Base-by-base conservation (phyloP, 2,797 vertebrate genomes). In the Coreius guichenoti region DNA sequence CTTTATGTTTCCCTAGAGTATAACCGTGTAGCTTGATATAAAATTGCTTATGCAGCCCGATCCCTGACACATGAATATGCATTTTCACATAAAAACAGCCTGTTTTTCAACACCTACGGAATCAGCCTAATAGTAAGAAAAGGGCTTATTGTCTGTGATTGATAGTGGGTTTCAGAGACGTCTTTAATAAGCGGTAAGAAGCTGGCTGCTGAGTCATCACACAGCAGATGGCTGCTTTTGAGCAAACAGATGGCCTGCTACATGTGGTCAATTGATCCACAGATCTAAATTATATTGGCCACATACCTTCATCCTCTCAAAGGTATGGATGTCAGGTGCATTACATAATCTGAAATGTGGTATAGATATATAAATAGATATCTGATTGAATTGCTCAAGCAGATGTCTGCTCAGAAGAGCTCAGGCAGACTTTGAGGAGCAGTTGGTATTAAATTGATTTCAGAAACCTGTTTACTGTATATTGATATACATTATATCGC, bases 221-320 rank as follows among this genome's bases (percentile, higher is more conserved):
- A 74, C 63, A 75, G 73, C 73, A 88, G 86, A 88, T 76, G 81
- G 86, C 31, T 56, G 43, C 85, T 82, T 73, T 33, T 29, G 16
- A 68, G 74, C 13, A 26, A 54, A 68, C 87, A 89, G 87, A 87
- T 85, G 87, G 86, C 31, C 82, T 85, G 49, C 26, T 81, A 78
- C 77, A 81, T 80, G 74, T 54, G 73, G 65, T 70, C 54, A 51
- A 82, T 73, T 67, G 74, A 87, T 63, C 74, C 58, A 85, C 16
- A 51, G 39, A 49, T 23, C n/a, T 67, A 45, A 47, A 47, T 54
- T 82, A 54, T 61, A 61, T 63, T 12, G 31, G 23, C 74, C 81
- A 84, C 84, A 86, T 29, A 85, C 79, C 74, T 83, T 82, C 54
- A 65, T 74, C 43, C 43, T 33, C 54, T 74, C 39, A n/a, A 73